phyloP scores from a whole-genome alignment of 2,797 vertebrate genomes.

The Potorous gilbertii region DNA sequence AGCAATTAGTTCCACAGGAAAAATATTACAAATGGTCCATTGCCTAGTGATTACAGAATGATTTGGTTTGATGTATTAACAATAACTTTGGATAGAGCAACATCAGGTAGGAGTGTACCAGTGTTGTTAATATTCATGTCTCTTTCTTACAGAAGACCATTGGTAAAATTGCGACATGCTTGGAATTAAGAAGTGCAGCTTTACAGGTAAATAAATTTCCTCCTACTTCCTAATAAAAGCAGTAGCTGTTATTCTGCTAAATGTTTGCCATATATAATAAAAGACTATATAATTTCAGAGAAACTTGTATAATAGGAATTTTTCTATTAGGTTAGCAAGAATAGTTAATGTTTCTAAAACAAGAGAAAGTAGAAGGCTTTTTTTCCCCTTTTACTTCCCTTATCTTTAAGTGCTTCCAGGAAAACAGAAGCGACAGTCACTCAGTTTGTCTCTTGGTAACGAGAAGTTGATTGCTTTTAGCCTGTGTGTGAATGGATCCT shows the following conservation, averaged over 20 bases:
- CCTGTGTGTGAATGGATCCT: constrained; percentile 41
- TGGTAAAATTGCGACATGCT: constrained; percentile 97
- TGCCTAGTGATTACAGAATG: not conserved
- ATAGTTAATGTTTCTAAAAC: constrained; percentile 39
- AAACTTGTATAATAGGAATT: constrained; percentile 27
- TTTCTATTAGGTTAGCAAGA: constrained; percentile 5
- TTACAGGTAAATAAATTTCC: constrained; percentile 90
- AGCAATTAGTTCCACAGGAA: not conserved
- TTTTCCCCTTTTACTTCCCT: constrained; percentile 40
- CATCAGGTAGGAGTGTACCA: not conserved
- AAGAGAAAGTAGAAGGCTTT: constrained; percentile 34
- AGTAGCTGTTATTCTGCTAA: constrained; percentile 3
- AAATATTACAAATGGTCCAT: not conserved
- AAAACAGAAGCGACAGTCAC: constrained; percentile 39
- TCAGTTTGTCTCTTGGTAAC: constrained; percentile 31
- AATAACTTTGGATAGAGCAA: not conserved
- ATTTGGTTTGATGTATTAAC: not conserved
- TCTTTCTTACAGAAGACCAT: constrained; percentile 92
- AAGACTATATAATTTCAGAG: constrained; percentile 28
- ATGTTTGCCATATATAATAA: not conserved
- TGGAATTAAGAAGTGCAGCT: constrained; percentile 96
- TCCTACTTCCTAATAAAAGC: not conserved
- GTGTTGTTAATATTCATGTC: constrained; percentile 37
- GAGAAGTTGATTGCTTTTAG: constrained; percentile 42
- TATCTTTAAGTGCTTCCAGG: constrained; percentile 31